Conservation (phyloP, 2,113 vertebrate species). For the Misgurnus mizolepis region DNA sequence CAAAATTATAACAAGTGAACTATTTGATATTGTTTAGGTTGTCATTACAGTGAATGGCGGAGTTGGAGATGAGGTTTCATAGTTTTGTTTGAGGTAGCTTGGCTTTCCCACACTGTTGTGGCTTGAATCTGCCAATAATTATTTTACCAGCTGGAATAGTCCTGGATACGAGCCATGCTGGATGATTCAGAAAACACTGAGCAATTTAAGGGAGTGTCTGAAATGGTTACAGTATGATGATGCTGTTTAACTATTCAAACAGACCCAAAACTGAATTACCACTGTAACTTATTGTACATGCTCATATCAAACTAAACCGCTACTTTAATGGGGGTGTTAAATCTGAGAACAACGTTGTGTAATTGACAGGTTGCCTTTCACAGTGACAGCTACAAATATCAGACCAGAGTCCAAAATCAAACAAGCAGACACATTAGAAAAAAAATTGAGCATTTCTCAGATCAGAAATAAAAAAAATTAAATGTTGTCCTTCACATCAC, state of each 20-base stretch:
- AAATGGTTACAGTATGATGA: not conserved
- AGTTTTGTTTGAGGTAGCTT: slow-evolving; percentile 18
- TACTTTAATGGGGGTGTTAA: no score
- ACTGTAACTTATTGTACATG: no score
- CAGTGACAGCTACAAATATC: no score
- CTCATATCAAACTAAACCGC: no score
- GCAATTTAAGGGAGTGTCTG: not conserved
- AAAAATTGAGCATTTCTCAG: no score
- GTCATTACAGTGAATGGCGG: not conserved
- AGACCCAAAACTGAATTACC: no score
- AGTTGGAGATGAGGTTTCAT: not conserved
- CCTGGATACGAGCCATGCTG: not conserved
- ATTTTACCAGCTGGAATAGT: slow-evolving; percentile 27
- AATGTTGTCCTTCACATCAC: no score
- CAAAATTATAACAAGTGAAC: slow-evolving; percentile 21
- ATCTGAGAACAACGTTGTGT: no score
- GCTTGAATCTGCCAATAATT: not conserved
- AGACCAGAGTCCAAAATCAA: no score
- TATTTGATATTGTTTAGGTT: slow-evolving; percentile 11
- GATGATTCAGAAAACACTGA: not conserved
- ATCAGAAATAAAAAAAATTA: no score
- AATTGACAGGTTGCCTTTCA: no score
- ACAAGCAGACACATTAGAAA: no score
- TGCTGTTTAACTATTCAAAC: not conserved
- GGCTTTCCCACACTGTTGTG: slow-evolving; percentile 6